phyloP scores from a whole-genome alignment of 2,113 vertebrate species.

The Aplodontia rufa region DNA sequence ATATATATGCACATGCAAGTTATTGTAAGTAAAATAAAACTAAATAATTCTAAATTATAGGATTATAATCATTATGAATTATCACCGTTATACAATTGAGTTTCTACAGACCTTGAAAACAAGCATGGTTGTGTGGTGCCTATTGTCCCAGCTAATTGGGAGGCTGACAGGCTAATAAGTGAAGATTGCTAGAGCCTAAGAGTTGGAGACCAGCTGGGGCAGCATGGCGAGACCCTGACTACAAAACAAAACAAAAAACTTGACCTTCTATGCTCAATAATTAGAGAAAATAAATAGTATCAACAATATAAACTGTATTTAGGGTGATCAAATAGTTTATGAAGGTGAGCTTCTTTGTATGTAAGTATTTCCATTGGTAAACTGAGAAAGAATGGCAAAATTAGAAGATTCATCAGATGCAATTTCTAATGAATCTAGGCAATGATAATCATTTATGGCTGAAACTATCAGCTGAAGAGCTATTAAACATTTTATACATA shows the following conservation, averaged over 20 bases:
- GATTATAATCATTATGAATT: neutral
- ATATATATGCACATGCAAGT: neutral
- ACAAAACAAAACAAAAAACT: neutral
- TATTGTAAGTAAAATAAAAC: neutral
- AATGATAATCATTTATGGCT: neutral
- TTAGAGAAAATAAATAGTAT: neutral
- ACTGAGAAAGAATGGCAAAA: slow-evolving; percentile 1
- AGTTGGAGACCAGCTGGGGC: neutral
- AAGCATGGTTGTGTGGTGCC: neutral
- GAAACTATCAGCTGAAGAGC: neutral
- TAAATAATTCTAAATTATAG: neutral
- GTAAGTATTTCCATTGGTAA: neutral
- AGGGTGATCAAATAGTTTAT: neutral
- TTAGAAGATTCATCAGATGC: neutral
- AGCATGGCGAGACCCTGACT: neutral
- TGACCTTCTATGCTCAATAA: neutral
- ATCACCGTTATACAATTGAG: neutral
- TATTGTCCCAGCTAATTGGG: neutral
- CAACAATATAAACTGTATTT: neutral
- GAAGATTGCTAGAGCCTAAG: neutral
- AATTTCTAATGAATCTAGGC: neutral
- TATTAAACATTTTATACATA: neutral
- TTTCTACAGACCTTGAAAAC: neutral
- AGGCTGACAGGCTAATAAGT: too few species aligned
- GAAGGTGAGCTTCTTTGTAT: neutral